Conservation (phyloP, 2,888 invertebrate genomes). For the Dryocosmus kuriphilus region DNA sequence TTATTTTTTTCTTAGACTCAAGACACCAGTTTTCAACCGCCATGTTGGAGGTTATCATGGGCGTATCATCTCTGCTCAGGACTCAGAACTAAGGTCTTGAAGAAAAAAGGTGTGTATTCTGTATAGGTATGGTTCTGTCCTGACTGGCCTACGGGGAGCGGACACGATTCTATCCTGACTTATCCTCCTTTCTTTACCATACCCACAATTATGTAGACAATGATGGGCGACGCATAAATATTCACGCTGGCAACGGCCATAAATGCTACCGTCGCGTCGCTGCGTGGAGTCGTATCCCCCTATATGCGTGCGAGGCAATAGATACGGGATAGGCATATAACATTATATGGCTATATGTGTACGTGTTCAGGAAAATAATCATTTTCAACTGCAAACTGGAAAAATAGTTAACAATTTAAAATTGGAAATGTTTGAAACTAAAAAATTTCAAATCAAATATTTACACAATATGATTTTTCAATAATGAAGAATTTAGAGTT, state of each 20-base stretch:
- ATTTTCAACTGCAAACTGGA: too few species aligned
- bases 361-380: too few species aligned
- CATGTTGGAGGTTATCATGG: conserved; percentile 20
- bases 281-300: conserved; percentile 52
- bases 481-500: too few species aligned
- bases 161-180: conserved; percentile 41
- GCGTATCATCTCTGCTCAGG: conserved; percentile 18
- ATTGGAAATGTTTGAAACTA: too few species aligned
- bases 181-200: conserved; percentile 65
- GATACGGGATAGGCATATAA: too few species aligned
- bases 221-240: conserved; percentile 76
- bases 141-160: conserved; percentile 22
- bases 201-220: conserved; percentile 74
- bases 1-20: neutral
- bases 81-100: neutral
- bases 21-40: conserved; percentile 8
- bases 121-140: conserved; percentile 18
- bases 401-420: too few species aligned
- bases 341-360: too few species aligned
- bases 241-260: conserved; percentile 73
- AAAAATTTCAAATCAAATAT: too few species aligned
- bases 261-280: conserved; percentile 74
- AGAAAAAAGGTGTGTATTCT: neutral
- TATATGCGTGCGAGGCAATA: neutral
- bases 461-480: too few species aligned